Evolutionary conservation across 2,888 invertebrate species (phyloP).

Genomic region (Ophion slaviceki): DNA sequence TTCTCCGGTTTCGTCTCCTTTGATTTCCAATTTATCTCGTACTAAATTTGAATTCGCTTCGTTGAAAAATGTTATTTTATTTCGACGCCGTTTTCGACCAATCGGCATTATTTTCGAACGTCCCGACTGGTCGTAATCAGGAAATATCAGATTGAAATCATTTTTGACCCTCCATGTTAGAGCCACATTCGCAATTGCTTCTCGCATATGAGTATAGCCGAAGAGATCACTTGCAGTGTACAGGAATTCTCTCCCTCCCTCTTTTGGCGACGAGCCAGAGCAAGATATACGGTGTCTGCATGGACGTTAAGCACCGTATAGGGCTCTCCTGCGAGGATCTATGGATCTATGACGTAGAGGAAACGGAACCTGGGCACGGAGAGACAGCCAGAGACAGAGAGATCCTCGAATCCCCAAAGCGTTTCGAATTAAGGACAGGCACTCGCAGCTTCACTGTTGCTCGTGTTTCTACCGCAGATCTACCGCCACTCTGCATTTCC

Average conservation of each 20-base stretch:
- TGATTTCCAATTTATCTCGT: too few relatives aligned
- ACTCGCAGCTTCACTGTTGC: conserved; percentile 34
- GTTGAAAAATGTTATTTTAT: too few relatives aligned
- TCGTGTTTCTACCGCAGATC: conserved; percentile 36
- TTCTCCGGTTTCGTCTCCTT: too few relatives aligned
- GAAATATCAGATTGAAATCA: too few relatives aligned
- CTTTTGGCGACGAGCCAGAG: conserved; percentile 65
- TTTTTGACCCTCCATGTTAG: neutral
- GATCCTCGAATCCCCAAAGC: conserved; percentile 47
- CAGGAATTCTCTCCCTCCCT: neutral
- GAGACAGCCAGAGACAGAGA: conserved; percentile 16
- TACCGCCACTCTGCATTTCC: conserved; percentile 37
- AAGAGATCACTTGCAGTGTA: conserved; percentile 63
- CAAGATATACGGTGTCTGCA: conserved; percentile 70
- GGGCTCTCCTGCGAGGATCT: conserved; percentile 48
- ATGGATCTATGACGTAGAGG: conserved; percentile 32
- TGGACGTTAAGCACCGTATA: conserved; percentile 68
- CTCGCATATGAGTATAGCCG: conserved; percentile 10
- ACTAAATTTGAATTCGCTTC: too few relatives aligned
- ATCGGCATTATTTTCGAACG: too few relatives aligned
- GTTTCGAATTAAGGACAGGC: conserved; percentile 65
- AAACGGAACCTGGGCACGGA: neutral
- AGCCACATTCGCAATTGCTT: neutral
- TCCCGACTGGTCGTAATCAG: too few relatives aligned
- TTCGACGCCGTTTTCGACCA: too few relatives aligned